Conservation (phyloP, 2,888 invertebrate species). For the Aphelenchoides bicaudatus region DNA sequence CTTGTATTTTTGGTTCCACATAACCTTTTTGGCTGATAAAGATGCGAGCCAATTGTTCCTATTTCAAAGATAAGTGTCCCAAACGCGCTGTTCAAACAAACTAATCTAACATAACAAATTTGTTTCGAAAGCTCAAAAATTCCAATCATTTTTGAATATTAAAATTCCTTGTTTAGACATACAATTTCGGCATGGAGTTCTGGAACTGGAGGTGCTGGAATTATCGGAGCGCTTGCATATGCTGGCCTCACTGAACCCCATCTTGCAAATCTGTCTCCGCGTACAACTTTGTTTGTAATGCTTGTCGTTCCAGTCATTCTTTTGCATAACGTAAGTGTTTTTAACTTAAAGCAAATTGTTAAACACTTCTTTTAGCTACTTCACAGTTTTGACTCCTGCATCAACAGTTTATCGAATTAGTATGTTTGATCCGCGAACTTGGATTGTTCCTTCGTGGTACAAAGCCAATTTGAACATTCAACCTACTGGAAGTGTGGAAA, state of each 20-base stretch:
- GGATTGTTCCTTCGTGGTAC: slow-evolving; percentile 18
- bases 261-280: slow-evolving; percentile 61
- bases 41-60: too few species aligned
- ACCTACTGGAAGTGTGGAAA: background rate
- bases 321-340: too few species aligned
- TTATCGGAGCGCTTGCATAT: slow-evolving; percentile 69
- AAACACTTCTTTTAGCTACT: slow-evolving; percentile 35
- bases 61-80: too few species aligned
- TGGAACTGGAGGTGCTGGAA: slow-evolving; percentile 75
- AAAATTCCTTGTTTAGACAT: slow-evolving; percentile 68
- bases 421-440: slow-evolving; percentile 15
- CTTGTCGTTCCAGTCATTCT: slow-evolving; percentile 69
- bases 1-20: too few species aligned
- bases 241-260: slow-evolving; percentile 69
- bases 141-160: background rate
- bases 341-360: background rate
- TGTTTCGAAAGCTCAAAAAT: background rate
- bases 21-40: too few species aligned
- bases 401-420: slow-evolving; percentile 24
- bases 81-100: too few species aligned
- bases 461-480: background rate
- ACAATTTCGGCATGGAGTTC: slow-evolving; percentile 79
- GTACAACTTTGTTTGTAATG: slow-evolving; percentile 71
- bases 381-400: slow-evolving; percentile 26
- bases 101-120: too few species aligned